phyloP scores from a whole-genome alignment of 2,888 invertebrate species.

The Nephrotoma guestfalica region DNA sequence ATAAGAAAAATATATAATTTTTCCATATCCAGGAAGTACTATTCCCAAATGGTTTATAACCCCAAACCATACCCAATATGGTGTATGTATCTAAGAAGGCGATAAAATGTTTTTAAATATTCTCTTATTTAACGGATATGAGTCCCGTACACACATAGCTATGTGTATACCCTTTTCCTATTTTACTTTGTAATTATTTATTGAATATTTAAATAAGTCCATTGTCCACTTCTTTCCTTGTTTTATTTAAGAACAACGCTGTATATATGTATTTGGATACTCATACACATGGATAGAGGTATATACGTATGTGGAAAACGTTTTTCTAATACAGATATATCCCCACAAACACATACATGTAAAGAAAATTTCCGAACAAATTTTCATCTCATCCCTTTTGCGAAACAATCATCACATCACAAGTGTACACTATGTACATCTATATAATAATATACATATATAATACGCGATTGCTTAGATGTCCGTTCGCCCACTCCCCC shows the following conservation, averaged over 20 bases:
- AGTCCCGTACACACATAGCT: neutral
- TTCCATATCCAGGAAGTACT: neutral
- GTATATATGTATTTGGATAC: neutral
- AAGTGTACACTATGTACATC: neutral
- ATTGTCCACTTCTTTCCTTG: neutral
- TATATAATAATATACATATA: neutral
- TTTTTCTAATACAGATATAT: too few species aligned
- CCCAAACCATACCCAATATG: neutral
- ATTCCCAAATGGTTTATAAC: neutral
- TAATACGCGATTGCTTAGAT: neutral
- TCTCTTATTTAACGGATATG: neutral
- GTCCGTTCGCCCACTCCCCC: neutral
- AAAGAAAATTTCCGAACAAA: neutral
- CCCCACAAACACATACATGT: neutral
- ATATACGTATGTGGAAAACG: neutral
- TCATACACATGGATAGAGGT: neutral
- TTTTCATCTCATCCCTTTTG: neutral
- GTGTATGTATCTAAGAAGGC: neutral
- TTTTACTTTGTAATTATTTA: neutral
- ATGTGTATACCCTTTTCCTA: neutral
- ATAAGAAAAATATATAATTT: neutral
- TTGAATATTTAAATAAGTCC: neutral
- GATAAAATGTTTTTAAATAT: neutral
- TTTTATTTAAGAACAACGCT: neutral
- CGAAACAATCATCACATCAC: neutral